Evolutionary conservation across 2,888 invertebrate genomes (phyloP).

Genomic region (Volucella bombylans): DNA sequence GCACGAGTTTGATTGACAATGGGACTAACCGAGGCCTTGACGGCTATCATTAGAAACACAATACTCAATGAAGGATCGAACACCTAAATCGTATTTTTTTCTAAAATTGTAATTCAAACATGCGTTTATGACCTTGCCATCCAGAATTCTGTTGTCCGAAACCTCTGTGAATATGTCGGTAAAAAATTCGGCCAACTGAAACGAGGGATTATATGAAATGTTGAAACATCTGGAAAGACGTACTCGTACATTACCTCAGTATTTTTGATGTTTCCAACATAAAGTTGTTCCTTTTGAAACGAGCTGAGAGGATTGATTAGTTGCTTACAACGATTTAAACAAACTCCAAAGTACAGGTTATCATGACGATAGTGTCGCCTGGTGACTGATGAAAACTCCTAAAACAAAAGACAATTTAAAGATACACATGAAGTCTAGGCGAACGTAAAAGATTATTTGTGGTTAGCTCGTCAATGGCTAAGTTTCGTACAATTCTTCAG

Average conservation of each 20-base stretch:
- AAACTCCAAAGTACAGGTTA: constrained; percentile 78
- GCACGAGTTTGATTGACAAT: not conserved
- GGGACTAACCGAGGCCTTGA: constrained; percentile 73
- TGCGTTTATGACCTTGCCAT: constrained; percentile 76
- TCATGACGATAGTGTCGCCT: constrained; percentile 78
- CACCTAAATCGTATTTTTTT: constrained; percentile 70
- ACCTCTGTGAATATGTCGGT: constrained; percentile 76
- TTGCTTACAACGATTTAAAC: constrained; percentile 77
- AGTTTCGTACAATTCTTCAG: no score
- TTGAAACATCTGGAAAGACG: no score
- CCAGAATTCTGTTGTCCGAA: constrained; percentile 75
- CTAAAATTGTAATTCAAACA: constrained; percentile 78
- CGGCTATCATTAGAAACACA: constrained; percentile 76
- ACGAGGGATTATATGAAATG: not conserved
- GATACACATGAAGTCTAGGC: no score
- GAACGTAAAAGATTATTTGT: no score
- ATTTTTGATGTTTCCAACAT: constrained; percentile 66
- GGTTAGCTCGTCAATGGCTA: no score
- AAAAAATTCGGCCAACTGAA: constrained; percentile 77
- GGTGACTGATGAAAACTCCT: constrained; percentile 75
- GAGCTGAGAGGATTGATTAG: constrained; percentile 59
- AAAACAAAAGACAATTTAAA: not conserved
- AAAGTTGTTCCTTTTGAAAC: constrained; percentile 71
- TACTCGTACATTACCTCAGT: constrained; percentile 74
- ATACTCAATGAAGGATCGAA: constrained; percentile 78